Conservation (phyloP, 2,113 vertebrate genomes). For the Capreolus pygargus region DNA sequence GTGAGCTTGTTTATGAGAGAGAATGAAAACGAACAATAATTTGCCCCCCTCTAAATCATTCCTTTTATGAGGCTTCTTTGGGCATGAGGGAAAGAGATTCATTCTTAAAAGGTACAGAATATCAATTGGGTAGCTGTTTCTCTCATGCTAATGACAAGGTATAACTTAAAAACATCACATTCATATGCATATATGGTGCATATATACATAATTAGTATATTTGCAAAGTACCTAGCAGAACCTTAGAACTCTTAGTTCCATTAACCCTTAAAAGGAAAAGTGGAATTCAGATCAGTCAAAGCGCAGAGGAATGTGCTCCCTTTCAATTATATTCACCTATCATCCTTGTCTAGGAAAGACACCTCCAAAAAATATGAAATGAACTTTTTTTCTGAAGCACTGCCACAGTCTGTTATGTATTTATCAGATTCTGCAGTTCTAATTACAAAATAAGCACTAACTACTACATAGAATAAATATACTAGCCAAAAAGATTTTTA, state of each 20-base stretch:
- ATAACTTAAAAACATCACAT: slow-evolving; percentile 58
- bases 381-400: slow-evolving; percentile 41
- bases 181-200: slow-evolving; percentile 50
- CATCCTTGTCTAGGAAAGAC: neutral
- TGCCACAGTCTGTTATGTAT: slow-evolving; percentile 16
- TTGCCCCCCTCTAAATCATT: neutral
- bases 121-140: slow-evolving; percentile 29
- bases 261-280: slow-evolving; percentile 45
- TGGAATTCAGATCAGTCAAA: neutral
- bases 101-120: slow-evolving; percentile 55
- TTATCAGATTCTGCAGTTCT: slow-evolving; percentile 51
- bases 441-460: slow-evolving; percentile 70
- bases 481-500: slow-evolving; percentile 67
- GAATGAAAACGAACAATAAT: slow-evolving; percentile 32
- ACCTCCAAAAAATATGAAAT: slow-evolving; percentile 26
- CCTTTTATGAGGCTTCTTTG: slow-evolving; percentile 22
- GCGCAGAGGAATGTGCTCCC: neutral
- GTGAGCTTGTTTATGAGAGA: slow-evolving; percentile 34
- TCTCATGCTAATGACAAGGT: slow-evolving; percentile 34
- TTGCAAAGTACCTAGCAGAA: slow-evolving; percentile 56
- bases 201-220: slow-evolving; percentile 62
- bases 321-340: slow-evolving; percentile 3
- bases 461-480: slow-evolving; percentile 59
- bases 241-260: slow-evolving; percentile 22
- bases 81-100: neutral